These are phyloP conservation scores for Hirtodrosophila duncani DNA, from an alignment of 2,888 invertebrate genomes.

Conservation along the genomic window DNA sequence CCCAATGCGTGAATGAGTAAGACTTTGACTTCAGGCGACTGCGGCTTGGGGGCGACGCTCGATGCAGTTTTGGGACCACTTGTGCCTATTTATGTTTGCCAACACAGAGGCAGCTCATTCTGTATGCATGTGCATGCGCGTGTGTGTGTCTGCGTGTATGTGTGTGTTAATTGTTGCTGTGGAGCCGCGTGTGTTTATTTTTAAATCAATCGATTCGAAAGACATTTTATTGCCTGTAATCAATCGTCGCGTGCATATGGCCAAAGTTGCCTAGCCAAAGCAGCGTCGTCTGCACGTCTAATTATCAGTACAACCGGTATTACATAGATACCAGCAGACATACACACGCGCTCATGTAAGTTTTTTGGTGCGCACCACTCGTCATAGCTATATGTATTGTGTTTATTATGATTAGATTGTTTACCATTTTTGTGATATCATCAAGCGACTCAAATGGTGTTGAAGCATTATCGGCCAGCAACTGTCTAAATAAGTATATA, in stretches of 20 bases:
- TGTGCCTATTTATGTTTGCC: slow-evolving; percentile 42
- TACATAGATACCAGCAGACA: slow-evolving; percentile 23
- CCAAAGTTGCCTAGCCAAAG: not conserved
- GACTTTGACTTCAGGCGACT: slow-evolving; percentile 24
- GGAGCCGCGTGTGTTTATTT: slow-evolving; percentile 50
- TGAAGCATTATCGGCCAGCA: slow-evolving; percentile 59
- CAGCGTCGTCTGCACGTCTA: slow-evolving; percentile 34
- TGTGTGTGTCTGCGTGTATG: slow-evolving; percentile 9
- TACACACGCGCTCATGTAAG: slow-evolving; percentile 1
- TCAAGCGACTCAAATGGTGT: slow-evolving; percentile 32
- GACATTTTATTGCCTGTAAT: slow-evolving; percentile 68
- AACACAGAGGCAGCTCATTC: slow-evolving; percentile 3
- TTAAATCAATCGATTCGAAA: slow-evolving; percentile 66
- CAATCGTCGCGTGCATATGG: slow-evolving; percentile 60
- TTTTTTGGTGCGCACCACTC: slow-evolving; percentile 27
- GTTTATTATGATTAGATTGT: slow-evolving; percentile 70
- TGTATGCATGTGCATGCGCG: slow-evolving; percentile 9
- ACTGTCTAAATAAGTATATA: slow-evolving; percentile 59
- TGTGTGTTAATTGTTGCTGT: slow-evolving; percentile 48
- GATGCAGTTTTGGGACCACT: slow-evolving; percentile 53
- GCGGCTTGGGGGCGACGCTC: slow-evolving; percentile 29
- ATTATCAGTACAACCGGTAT: slow-evolving; percentile 38
- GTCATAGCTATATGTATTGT: slow-evolving; percentile 55
- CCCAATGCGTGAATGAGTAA: slow-evolving; percentile 69
- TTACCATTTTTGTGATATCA: slow-evolving; percentile 70